Evolutionary conservation across 2,888 invertebrate species (phyloP).

Genomic region (Gnatocerus cornutus): DNA sequence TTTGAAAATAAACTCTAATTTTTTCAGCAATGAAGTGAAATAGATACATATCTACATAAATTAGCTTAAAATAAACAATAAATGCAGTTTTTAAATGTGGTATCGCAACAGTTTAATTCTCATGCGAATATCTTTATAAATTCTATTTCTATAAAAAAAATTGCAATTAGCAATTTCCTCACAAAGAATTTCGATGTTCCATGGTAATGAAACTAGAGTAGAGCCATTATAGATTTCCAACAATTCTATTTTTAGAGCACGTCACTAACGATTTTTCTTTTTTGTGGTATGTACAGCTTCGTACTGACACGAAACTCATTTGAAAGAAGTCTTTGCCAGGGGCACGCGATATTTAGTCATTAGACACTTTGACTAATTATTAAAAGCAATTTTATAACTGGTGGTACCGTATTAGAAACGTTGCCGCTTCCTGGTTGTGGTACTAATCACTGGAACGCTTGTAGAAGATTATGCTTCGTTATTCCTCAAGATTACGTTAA

Average conservation of each 20-base stretch:
- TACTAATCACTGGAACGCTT: slow-evolving; percentile 29
- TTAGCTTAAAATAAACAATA: too few species aligned
- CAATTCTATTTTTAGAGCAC: slow-evolving; percentile 7
- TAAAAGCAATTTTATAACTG: slow-evolving; percentile 23
- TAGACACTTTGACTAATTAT: slow-evolving; percentile 36
- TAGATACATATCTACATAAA: too few species aligned
- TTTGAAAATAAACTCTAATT: too few species aligned
- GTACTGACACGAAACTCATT: slow-evolving; percentile 11
- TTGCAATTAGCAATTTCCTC: slow-evolving; percentile 1
- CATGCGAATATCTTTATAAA: background rate
- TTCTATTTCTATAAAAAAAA: background rate
- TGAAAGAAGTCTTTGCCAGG: slow-evolving; percentile 16
- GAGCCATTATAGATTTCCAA: background rate
- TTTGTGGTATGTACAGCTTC: background rate
- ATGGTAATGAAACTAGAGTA: slow-evolving; percentile 5
- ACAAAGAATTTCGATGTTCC: background rate
- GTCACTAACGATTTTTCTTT: slow-evolving; percentile 14
- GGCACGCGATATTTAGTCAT: slow-evolving; percentile 32
- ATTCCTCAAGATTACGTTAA: slow-evolving; percentile 38
- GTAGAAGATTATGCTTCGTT: slow-evolving; percentile 23
- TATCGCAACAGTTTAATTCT: too few species aligned
- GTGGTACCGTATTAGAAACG: slow-evolving; percentile 41
- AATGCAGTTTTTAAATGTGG: too few species aligned
- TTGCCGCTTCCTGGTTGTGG: slow-evolving; percentile 43
- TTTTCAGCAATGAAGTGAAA: too few species aligned